Evolutionary conservation across 2,797 vertebrate species (phyloP).

Genomic region (Anguilla pacifica): DNA sequence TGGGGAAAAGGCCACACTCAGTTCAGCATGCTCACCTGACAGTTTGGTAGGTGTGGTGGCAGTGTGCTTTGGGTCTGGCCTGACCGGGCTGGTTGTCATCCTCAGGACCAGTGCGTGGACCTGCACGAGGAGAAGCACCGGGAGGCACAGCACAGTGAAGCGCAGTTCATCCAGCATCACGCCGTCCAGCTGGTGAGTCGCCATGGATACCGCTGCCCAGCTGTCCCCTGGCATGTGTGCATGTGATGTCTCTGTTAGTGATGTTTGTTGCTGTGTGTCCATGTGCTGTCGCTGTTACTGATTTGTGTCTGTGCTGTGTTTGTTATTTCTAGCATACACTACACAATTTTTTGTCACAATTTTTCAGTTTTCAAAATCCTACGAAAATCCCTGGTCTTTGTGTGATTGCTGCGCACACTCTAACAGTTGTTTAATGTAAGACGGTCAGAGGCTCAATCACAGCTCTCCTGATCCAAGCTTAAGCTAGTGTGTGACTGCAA

Average conservation of each 20-base stretch:
- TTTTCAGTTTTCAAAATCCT: too few relatives aligned
- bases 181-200: slow-evolving; percentile 83
- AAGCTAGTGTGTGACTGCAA: too few relatives aligned
- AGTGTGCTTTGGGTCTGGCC: background rate
- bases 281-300: too few relatives aligned
- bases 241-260: slow-evolving; percentile 19
- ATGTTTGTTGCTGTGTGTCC: background rate
- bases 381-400: too few relatives aligned
- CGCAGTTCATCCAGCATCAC: slow-evolving; percentile 82
- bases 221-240: background rate
- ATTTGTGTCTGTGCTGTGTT: too few relatives aligned
- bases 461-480: too few relatives aligned
- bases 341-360: too few relatives aligned
- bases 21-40: background rate
- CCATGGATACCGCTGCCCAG: slow-evolving; percentile 45
- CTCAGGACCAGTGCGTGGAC: slow-evolving; percentile 86
- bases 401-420: too few relatives aligned
- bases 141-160: slow-evolving; percentile 67
- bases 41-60: background rate
- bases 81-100: slow-evolving; percentile 27
- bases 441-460: too few relatives aligned
- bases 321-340: too few relatives aligned
- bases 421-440: too few relatives aligned
- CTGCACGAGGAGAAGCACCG: slow-evolving; percentile 76
- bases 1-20: background rate